Evolutionary conservation across 2,888 invertebrate genomes (phyloP).

Genomic region (Drosophila atroscutellata): DNA sequence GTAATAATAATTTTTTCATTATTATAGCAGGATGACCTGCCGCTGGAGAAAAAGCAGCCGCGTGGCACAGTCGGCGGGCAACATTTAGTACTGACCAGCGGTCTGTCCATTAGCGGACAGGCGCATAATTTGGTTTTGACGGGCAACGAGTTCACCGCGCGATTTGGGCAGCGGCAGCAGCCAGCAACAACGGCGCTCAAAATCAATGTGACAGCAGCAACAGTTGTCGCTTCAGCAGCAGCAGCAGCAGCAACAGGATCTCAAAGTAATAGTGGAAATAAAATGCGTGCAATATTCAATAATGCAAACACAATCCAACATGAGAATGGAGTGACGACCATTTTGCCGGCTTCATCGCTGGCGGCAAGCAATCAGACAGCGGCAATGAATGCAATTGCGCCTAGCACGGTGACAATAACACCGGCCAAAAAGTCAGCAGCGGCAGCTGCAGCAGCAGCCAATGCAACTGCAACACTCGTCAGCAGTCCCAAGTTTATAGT

Average conservation of each 20-base stretch:
- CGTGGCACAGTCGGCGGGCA: conserved; percentile 64
- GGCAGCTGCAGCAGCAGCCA: conserved; percentile 20
- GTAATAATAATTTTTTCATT: neutral
- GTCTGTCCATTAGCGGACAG: conserved; percentile 78
- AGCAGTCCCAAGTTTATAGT: conserved; percentile 82
- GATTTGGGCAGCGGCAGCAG: conserved; percentile 79
- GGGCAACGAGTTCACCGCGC: conserved; percentile 81
- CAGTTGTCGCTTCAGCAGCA: conserved; percentile 34
- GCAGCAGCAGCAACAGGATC: conserved; percentile 44
- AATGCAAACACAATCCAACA: conserved; percentile 78
- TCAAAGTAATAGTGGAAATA: conserved; percentile 53
- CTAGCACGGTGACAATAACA: conserved; percentile 82
- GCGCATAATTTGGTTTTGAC: conserved; percentile 80
- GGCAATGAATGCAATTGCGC: conserved; percentile 82
- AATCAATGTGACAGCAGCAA: conserved; percentile 52
- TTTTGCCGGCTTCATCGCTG: conserved; percentile 81
- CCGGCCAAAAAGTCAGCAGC: conserved; percentile 66
- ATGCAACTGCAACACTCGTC: conserved; percentile 41
- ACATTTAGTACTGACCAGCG: conserved; percentile 81
- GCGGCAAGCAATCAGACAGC: conserved; percentile 80
- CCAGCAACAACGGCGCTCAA: conserved; percentile 50
- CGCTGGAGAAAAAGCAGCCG: conserved; percentile 70
- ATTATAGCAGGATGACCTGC: conserved; percentile 79
- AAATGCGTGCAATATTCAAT: conserved; percentile 83
- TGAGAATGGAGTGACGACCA: conserved; percentile 82